Evolutionary conservation across 1,140 invertebrate species (phyloP), one percentile per base, ranked within the genome.

Genomic region (Drosophila setifemur): DNA sequence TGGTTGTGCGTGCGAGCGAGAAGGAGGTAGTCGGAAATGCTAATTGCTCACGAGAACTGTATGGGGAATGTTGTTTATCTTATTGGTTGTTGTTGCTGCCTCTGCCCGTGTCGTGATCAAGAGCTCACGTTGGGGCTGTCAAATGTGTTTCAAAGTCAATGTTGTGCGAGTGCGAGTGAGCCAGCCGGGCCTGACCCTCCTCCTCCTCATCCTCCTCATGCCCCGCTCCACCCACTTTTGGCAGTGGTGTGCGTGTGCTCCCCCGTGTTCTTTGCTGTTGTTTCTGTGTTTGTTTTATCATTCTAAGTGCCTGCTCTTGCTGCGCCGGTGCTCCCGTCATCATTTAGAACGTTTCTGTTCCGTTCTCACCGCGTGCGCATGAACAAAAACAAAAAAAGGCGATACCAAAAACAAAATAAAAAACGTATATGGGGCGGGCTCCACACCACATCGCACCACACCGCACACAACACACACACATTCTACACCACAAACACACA

Each of bases 111-210:
- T 48, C 52, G 52, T 39, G 67, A 79, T 76, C 73, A 54, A 37
- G 58, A 43, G 48, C 33, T 33, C 16, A n/a, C 25, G 37, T 50
- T 31, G 42, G 6, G 52, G n/a, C 52, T 66, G 81, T 86, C 81
- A 86, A 86, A 86, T 86, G 53, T 69, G 63, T 73, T 86, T 86
- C 81, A 86, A 86, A 86, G 75, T 86, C 75, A 81, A 53, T 54
- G 57, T 23, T 71, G 75, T 57, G 52, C 61, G 26, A 57, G 48
- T 85, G 67, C 48, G 68, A 58, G 60, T 11, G 63, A 39, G 68
- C 33, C 40, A 48, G 44, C 28, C 55, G 47, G 48, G 48, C 40
- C 67, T 70, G 26, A 31, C 39, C 29, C 33, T 29, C 19, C 44
- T 11, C 29, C 12, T 16, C n/a, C n/a, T n/a, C n/a, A n/a, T n/a